Evolutionary conservation across 2,113 vertebrate genomes (phyloP), one percentile per base, ranked within the genome.

Genomic region (Caranx ignobilis): DNA sequence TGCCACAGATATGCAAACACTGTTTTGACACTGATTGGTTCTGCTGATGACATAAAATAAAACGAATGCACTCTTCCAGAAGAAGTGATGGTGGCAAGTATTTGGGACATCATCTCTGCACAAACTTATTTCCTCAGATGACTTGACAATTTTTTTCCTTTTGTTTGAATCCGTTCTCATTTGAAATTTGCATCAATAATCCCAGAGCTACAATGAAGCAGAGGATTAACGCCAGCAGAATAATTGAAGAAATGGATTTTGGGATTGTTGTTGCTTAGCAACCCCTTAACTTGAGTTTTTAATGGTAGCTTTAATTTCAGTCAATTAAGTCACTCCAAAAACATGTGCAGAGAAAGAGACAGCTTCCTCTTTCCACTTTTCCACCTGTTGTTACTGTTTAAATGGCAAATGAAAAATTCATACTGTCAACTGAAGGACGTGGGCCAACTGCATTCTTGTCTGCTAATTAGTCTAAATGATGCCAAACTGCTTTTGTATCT

Each of bases 171-270:
- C 43, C 2, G 32, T 71, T 72, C 70, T 80, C 63, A 78, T 81
- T 88, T 81, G 16, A 88, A 87, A 85, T 81, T 68, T 87, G 70
- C 75, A 82, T 85, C 80, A 88, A 89, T 86, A 85, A 81, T 88
- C 85, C 73, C 76, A 72, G 37, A 74, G 79, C 72, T 59, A 81
- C 85, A 88, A 63, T 81, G 78, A 77, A 81, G 74, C 68, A 73
- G 79, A 62, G 66, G 76, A 88, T 89, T 81, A 86, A 87, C 32
- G 59, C 75, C 48, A 66, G 74, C 32, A 57, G 76, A 83, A 77
- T 85, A 85, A 89, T 78, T 87, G 63, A 84, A 79, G 60, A 69
- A 82, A 77, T 77, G 82, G 74, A 84, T 79, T 88, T 87, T 61
- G 65, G 76, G 76, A 73, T 76, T 65, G 77, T 81, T 79, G 87